A percentile compares a stretch with the other conserved stretches of the same genome.
Conservation (phyloP, 2,113 vertebrate species). For the Synodontis membranacea region DNA sequence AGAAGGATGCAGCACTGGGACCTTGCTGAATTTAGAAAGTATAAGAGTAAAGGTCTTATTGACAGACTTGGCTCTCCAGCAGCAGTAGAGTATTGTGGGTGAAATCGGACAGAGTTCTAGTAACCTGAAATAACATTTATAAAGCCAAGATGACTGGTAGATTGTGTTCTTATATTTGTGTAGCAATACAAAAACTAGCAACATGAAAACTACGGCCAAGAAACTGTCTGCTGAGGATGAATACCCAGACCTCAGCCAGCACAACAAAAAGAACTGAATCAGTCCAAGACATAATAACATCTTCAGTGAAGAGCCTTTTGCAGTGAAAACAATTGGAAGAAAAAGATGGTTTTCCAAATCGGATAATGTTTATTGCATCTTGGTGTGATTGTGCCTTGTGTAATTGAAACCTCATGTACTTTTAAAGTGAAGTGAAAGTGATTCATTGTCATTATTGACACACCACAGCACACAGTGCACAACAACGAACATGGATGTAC, state of each 20-base stretch:
- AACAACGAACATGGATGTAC: too few species aligned
- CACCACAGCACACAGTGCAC: too few species aligned
- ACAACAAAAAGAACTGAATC: slow-evolving; percentile 61
- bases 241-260: slow-evolving; percentile 73
- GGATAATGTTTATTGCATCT: neutral
- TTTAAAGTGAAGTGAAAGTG: too few species aligned
- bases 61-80: neutral
- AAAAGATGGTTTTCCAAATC: neutral
- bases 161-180: slow-evolving; percentile 62
- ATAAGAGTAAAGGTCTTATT: neutral
- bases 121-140: too few species aligned
- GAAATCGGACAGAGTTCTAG: neutral
- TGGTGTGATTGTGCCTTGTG: neutral
- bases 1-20: slow-evolving; percentile 51
- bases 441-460: too few species aligned
- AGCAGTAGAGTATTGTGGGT: neutral
- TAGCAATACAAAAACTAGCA: slow-evolving; percentile 68
- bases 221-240: slow-evolving; percentile 72
- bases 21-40: slow-evolving; percentile 49
- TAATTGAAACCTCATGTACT: too few species aligned
- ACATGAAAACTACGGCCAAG: slow-evolving; percentile 71
- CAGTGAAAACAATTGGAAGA: neutral
- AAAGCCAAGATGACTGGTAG: too few species aligned
- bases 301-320: neutral
- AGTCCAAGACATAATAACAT: neutral